phyloP scores from a whole-genome alignment of 1,140 invertebrate species.

The Bombus sylvicola region DNA sequence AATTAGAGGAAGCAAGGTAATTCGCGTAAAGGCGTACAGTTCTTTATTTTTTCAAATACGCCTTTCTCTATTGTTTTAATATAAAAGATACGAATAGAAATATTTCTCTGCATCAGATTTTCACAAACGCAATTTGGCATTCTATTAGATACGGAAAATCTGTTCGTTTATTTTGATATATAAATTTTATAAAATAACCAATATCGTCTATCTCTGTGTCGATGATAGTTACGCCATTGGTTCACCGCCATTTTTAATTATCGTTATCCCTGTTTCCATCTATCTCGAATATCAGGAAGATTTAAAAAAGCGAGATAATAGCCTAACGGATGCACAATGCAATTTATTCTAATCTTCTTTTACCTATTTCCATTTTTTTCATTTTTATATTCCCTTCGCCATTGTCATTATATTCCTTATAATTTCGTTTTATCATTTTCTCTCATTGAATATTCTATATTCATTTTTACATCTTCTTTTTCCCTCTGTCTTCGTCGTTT shows the following conservation, averaged over 20 bases:
- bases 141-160: not conserved
- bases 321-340: not conserved
- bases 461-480: not conserved
- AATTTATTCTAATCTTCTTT: conserved; percentile 19
- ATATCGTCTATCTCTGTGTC: not conserved
- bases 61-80: not conserved
- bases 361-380: not conserved
- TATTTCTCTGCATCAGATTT: not conserved
- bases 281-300: not conserved
- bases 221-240: not conserved
- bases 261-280: not conserved
- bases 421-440: not conserved
- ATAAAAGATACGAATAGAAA: no score
- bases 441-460: not conserved
- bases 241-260: conserved; percentile 2
- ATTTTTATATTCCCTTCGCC: not conserved
- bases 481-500: no score
- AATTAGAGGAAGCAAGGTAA: not conserved
- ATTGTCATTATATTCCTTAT: not conserved
- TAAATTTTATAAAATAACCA: not conserved
- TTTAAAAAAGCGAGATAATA: not conserved
- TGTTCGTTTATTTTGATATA: not conserved
- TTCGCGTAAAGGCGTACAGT: not conserved
- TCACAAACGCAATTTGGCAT: not conserved
- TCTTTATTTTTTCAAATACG: no score